phyloP scores from a whole-genome alignment of 2,888 invertebrate genomes.

The Polyommatus icarus region DNA sequence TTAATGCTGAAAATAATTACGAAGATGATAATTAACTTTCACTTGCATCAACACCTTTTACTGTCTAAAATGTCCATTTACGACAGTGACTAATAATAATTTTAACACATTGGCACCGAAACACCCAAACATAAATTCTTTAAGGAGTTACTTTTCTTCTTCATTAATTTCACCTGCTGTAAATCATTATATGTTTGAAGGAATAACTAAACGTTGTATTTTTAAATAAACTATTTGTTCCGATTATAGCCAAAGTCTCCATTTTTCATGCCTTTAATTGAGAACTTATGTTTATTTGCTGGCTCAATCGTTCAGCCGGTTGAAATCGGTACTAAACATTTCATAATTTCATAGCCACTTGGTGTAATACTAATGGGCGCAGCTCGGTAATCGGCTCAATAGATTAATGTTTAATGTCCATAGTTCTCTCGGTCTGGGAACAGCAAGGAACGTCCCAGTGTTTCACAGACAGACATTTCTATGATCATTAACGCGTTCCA shows the following conservation, averaged over 20 bases:
- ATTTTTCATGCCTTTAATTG: not conserved
- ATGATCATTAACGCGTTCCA: conserved; percentile 54
- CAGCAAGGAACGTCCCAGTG: conserved; percentile 17
- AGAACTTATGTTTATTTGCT: too few relatives aligned
- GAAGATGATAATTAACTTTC: conserved; percentile 30
- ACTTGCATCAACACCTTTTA: conserved; percentile 20
- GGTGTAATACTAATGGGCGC: not conserved
- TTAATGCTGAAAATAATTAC: conserved; percentile 27
- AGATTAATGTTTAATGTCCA: not conserved
- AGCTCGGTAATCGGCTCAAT: not conserved
- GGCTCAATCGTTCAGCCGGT: not conserved
- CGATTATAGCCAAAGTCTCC: not conserved
- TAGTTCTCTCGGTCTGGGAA: not conserved
- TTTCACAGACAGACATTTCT: conserved; percentile 59
- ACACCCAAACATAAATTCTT: conserved; percentile 20
- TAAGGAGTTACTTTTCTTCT: not conserved
- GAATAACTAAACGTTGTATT: not conserved
- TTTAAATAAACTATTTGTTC: not conserved
- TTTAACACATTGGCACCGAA: conserved; percentile 24
- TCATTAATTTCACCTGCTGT: not conserved
- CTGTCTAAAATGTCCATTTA: conserved; percentile 23
- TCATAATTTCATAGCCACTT: not conserved
- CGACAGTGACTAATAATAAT: conserved; percentile 23
- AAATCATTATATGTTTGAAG: not conserved
- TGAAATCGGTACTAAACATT: not conserved